Evolutionary conservation across 2,113 vertebrate genomes (phyloP), one percentile per base, ranked within the genome.

Genomic region (Misgurnus mizolepis): DNA sequence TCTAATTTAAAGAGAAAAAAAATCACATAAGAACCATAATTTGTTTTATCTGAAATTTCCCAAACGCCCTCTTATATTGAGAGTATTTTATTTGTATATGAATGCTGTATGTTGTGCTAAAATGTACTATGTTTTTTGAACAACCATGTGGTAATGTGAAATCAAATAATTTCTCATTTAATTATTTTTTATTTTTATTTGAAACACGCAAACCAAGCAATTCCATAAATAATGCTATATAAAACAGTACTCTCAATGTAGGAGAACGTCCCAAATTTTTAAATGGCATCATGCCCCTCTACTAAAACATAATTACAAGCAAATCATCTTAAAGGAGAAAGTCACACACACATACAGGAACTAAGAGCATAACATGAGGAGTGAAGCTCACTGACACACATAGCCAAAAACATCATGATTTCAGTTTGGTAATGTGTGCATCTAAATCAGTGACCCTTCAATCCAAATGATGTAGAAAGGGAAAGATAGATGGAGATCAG

Each of bases 1-100:
- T 99, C 98, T 99, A 10, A 50, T 10, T 12, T 90, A 50, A 22
- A 89, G 91, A n/a, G n/a, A n/a, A n/a, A n/a, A n/a, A n/a, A n/a
- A n/a, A n/a, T n/a, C n/a, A n/a, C n/a, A n/a, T 89, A 47, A 88
- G 68, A 70, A 53, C 3, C 18, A 7, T 2, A 0, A 15, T 27
- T 27, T 27, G 6, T 3, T 15, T 72, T 14, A 3, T n/a, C 39
- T n/a, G 7, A 72, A 61, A 41, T n/a, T n/a, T 50, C 11, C 40
- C 43, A 6, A 60, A n/a, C 27, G 27, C n/a, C 43, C 11, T 61
- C 41, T 70, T 60, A n/a, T 40, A n/a, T 47, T 61, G 71, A 73
- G n/a, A 73, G 55, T 40, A 60, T 18, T 12, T 1, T 47, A 7
- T 34, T 10, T n/a, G 1, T 8, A 7, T 58, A 55, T 15, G 27